Conservation (phyloP, 2,113 vertebrate species). For the Takifugu bimaculatus region DNA sequence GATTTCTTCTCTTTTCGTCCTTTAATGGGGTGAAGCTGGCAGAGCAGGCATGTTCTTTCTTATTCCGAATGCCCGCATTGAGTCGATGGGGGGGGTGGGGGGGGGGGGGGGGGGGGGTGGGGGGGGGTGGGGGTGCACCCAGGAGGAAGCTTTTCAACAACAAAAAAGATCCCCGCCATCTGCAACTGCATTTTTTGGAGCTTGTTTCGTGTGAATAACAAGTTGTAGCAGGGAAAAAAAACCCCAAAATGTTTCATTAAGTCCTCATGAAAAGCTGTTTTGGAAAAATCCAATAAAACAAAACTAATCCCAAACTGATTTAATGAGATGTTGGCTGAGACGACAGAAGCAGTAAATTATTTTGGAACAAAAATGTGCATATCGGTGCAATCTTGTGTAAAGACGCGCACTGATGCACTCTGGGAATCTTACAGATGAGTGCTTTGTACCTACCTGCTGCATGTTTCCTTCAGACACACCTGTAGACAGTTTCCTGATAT, state of each 20-base stretch:
- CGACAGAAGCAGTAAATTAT: conserved; percentile 5
- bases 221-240: background rate
- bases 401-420: background rate
- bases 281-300: conserved; percentile 1
- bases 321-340: background rate
- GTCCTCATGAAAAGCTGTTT: background rate
- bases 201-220: too few relatives aligned
- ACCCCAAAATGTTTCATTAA: background rate
- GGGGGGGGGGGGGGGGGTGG: conserved; percentile 4
- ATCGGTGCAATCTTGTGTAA: background rate
- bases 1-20: conserved; percentile 19
- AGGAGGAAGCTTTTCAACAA: background rate
- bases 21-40: conserved; percentile 56
- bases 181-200: background rate
- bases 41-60: conserved; percentile 18
- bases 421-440: background rate
- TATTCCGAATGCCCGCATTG: conserved; percentile 22
- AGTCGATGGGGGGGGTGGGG: background rate
- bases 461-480: background rate
- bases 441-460: too few relatives aligned
- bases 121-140: conserved; percentile 10
- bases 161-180: background rate
- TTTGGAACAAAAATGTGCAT: background rate
- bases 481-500: too few relatives aligned
- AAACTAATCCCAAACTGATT: background rate